Percentiles rank a stretch among this genome's conserved stretches.
Evolutionary conservation across 2,797 vertebrate genomes (phyloP).

Genomic region (Rhinogobio ventralis): DNA sequence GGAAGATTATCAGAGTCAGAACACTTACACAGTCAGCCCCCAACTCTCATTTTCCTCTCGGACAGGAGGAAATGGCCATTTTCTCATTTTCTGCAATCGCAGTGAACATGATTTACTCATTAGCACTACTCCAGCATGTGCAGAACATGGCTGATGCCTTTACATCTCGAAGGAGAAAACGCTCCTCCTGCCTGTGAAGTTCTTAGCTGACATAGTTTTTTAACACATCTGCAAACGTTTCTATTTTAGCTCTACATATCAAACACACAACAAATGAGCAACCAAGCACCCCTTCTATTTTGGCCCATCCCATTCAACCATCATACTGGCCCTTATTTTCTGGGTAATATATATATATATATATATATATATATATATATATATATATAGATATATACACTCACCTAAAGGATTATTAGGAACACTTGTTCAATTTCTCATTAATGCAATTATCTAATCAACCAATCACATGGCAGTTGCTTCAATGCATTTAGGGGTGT

Average conservation of each 20-base stretch:
- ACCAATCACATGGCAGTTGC: too few species aligned
- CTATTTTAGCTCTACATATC: constrained; percentile 4
- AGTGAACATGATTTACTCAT: background rate
- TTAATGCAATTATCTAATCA: too few species aligned
- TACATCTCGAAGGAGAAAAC: background rate
- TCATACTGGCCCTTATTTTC: constrained; percentile 8
- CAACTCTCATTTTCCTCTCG: background rate
- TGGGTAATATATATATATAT: background rate
- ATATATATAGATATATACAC: too few species aligned
- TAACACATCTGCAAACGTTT: constrained; percentile 6
- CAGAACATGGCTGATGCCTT: background rate
- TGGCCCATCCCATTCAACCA: background rate
- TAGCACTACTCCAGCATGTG: background rate
- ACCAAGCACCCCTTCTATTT: background rate
- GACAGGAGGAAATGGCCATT: background rate
- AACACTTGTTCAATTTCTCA: too few species aligned
- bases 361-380: too few species aligned
- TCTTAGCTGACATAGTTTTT: background rate
- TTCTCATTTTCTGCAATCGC: background rate
- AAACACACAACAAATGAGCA: background rate
- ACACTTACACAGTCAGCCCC: background rate
- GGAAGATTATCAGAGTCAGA: background rate
- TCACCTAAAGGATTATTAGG: too few species aligned
- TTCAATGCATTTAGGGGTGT: too few species aligned
- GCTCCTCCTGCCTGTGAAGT: background rate